A percentile compares a stretch with the other conserved stretches of the same genome.
phyloP scores from a whole-genome alignment of 2,797 vertebrate species.

The Prionace glauca region DNA sequence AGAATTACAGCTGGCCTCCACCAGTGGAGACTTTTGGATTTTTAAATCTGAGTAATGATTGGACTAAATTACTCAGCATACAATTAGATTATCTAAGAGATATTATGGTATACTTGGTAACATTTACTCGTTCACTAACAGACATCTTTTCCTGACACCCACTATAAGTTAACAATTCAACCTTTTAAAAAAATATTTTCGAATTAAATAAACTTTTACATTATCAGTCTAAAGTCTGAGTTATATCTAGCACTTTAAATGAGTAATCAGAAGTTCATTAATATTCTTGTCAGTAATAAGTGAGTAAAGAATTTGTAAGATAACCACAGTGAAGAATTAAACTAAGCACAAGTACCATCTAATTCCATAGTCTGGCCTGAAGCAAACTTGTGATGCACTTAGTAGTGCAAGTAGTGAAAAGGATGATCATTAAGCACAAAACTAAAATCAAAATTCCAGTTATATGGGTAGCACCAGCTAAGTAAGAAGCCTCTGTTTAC shows the following conservation, averaged over 20 bases:
- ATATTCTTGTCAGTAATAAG: background rate
- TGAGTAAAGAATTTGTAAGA: background rate
- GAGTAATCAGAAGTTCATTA: background rate
- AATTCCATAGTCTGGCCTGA: background rate
- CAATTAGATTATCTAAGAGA: background rate
- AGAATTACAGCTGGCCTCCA: too few relatives aligned
- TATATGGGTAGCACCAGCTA: too few relatives aligned
- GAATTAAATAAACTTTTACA: background rate
- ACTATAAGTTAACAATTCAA: background rate
- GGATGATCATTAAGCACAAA: background rate
- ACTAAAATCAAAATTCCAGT: background rate
- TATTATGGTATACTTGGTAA: background rate
- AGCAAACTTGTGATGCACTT: background rate
- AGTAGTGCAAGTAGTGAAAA: background rate
- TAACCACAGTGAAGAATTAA: background rate
- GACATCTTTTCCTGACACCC: background rate
- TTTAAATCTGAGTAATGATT: background rate
- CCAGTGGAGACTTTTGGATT: background rate
- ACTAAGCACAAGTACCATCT: background rate
- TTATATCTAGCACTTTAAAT: background rate
- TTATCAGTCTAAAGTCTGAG: background rate
- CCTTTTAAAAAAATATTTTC: background rate
- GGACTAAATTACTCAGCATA: background rate
- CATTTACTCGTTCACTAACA: background rate
- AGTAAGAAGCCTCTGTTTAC: too few relatives aligned